These are phyloP conservation scores for Protonemura montana DNA, from an alignment of 2,888 invertebrate species.

Conservation along the genomic window DNA sequence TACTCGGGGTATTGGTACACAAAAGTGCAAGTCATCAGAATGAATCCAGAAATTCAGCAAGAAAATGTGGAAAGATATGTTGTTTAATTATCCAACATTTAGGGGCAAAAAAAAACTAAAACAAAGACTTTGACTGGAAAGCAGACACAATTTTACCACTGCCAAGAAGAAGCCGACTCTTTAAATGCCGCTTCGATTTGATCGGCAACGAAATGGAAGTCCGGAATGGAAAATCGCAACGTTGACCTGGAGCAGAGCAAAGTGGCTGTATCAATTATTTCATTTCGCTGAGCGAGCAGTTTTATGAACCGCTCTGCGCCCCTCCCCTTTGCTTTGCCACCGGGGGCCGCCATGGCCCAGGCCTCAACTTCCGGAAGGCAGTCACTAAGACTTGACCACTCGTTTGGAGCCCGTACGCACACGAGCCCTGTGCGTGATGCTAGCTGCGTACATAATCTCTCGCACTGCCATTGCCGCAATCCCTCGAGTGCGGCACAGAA, in stretches of 20 bases:
- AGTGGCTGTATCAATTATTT: not conserved
- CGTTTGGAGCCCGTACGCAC: not conserved
- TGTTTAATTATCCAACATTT: no score
- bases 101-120: no score
- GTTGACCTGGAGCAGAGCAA: not conserved
- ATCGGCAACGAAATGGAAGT: not conserved
- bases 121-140: not conserved
- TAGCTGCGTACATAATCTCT: not conserved
- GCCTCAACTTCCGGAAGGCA: not conserved
- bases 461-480: not conserved
- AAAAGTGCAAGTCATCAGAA: no score
- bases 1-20: no score
- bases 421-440: not conserved
- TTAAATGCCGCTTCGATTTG: not conserved
- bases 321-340: not conserved
- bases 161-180: not conserved
- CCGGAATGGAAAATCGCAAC: not conserved
- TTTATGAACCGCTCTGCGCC: not conserved
- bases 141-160: not conserved
- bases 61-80: no score
- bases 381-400: not conserved
- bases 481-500: not conserved
- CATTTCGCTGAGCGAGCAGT: not conserved
- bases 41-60: no score
- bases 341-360: not conserved